Base-by-base conservation (phyloP, 2,797 vertebrate species). In the Xiphorhynchus erythropygius region DNA sequence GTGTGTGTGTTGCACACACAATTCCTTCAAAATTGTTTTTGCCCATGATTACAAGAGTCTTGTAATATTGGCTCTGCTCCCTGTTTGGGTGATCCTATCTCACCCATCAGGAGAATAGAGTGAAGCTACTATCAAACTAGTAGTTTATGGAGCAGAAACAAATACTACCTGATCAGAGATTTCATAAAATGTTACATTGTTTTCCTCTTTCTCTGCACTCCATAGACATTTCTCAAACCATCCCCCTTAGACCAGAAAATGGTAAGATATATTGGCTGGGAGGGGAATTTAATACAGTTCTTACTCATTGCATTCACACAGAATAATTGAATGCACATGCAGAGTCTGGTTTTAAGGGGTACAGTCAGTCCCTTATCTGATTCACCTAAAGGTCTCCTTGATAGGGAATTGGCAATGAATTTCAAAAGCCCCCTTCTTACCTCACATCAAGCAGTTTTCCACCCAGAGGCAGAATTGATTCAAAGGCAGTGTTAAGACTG, bases 281-380 rank as follows among this genome's bases (percentile, higher is more conserved):
- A 85, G 39, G 50, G 73, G 42, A 71, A 21, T 65, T 92, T 32
- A 71, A 85, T 92, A 85, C 53, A 50, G 11, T 91, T 92, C 63
- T 77, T 89, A 52, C 68, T 47, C 50, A 4, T 23, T 77, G 60
- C 47, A 68, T 83, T 92, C 50, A 83, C 47, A 55, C 7, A 52
- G 75, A 95, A 71, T 86, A 89, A 92, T 69, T 65, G 49, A 80
- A 77, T 57, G 56, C 7, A 8, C 47, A 23, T 47, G 73, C 53
- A 86, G n/a, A 27, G 6, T 77, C 81, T 93, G 84, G 18, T 91
- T 91, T 92, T 78, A 24, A 90, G 81, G 78, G 49, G 28, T 85
- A 27, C 24, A 84, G 37, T 53, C 33, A 74, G 47, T 19, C 11
- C 18, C 32, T 93, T 92, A 89, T 87, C 93, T 92, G 87, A 93